Evolutionary conservation across 2,113 vertebrate species (phyloP).

Genomic region (Rattus rattus): DNA sequence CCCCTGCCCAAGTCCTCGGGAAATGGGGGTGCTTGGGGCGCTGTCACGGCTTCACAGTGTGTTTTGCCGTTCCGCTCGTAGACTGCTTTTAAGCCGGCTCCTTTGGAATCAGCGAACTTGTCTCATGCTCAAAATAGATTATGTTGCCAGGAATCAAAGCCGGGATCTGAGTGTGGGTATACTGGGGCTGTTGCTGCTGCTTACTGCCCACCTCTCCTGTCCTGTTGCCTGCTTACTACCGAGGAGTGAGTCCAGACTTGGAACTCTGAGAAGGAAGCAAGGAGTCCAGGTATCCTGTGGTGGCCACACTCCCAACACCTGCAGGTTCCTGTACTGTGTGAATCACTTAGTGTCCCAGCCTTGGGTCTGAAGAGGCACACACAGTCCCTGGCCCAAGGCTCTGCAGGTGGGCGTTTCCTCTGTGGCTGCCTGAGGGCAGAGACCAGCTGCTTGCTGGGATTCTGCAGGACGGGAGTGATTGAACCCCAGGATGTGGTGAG

Average conservation of each 20-base stretch:
- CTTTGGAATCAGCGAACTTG: slow-evolving; percentile 61
- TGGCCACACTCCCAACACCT: neutral
- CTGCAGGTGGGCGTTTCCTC: no score
- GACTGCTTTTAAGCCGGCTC: slow-evolving; percentile 71
- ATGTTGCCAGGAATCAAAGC: slow-evolving; percentile 54
- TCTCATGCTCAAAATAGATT: slow-evolving; percentile 74
- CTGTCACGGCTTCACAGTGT: slow-evolving; percentile 9
- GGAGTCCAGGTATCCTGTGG: neutral
- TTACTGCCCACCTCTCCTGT: neutral
- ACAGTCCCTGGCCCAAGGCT: neutral
- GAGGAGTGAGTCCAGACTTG: neutral
- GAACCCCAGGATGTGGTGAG: neutral
- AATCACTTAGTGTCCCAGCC: neutral
- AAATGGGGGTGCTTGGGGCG: neutral
- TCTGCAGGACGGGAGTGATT: neutral
- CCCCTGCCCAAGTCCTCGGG: neutral
- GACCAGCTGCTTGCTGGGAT: neutral
- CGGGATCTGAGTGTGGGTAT: slow-evolving; percentile 48
- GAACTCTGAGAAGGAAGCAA: neutral
- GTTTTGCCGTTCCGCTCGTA: slow-evolving; percentile 61
- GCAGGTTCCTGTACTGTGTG: neutral
- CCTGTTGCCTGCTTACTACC: neutral
- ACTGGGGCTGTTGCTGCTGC: slow-evolving; percentile 36
- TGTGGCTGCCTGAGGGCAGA: neutral
- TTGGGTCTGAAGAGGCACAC: neutral